Conservation (phyloP, 2,888 invertebrate genomes). For the Agonopterix heracliana region DNA sequence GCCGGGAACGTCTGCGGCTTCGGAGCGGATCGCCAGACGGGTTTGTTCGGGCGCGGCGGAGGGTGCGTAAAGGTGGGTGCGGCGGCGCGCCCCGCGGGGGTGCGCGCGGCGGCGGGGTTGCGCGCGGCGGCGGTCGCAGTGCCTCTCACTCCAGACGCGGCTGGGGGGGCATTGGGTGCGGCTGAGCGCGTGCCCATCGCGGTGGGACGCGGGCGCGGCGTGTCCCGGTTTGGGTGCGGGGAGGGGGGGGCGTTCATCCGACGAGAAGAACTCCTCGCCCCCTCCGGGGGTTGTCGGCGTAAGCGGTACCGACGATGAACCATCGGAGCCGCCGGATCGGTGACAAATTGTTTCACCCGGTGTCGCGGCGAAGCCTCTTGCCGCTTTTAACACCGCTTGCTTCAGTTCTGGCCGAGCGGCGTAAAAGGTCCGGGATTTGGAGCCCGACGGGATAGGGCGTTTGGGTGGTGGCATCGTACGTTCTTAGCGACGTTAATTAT, state of each 20-base stretch:
- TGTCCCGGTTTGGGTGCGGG: not conserved
- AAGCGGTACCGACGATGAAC: not conserved
- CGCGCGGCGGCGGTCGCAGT: not conserved
- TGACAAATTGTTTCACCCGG: not conserved
- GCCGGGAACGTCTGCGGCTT: not conserved
- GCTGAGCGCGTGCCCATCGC: not conserved
- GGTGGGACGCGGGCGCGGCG: not conserved
- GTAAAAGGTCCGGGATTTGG: not conserved
- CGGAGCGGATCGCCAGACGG: not conserved
- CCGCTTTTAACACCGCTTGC: not conserved
- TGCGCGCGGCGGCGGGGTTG: not conserved
- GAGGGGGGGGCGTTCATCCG: not conserved
- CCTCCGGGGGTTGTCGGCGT: not conserved
- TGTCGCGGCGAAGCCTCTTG: not conserved
- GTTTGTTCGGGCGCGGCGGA: not conserved
- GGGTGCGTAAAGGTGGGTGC: not conserved
- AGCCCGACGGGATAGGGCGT: not conserved
- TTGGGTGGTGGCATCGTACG: not conserved
- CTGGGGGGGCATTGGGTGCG: too few relatives aligned
- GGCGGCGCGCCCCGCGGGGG: not conserved
- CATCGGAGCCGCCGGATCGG: not conserved
- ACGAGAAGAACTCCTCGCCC: not conserved
- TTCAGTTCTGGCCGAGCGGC: not conserved
- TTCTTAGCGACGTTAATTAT: too few relatives aligned
- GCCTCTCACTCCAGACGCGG: too few relatives aligned